Base-by-base conservation (phyloP, 2,113 vertebrate species). In the Oncorhynchus clarkii region DNA sequence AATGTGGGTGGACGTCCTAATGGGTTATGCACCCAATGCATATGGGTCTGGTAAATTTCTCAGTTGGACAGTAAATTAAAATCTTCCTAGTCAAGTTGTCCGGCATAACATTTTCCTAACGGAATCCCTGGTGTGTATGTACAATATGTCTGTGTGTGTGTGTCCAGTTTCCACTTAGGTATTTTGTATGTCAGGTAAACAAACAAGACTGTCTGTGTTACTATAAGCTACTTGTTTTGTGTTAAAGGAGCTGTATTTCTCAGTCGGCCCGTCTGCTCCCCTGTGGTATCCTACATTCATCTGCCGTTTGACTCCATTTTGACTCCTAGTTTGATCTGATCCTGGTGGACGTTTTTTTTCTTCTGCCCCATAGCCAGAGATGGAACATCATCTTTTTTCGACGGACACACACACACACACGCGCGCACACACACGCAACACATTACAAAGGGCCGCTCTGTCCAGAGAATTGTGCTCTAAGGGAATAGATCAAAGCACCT, bases 331-430 rank as follows among this genome's bases (percentile, higher is more conserved):
- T 74, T n/a, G 16, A 78, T 60, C 67, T 79, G 64, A 31, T 75
- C 67, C 60, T 8, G 3, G 27, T 70, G 26, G 57, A 26, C 66
- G 39, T 71, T 49, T 70, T 84, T 80, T 74, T 77, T 6, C 1
- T 34, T 87, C 79, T 70, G 59, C 66, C 70, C 31, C 27, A 78
- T 80, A 39, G 39, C 49, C 22, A 78, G 71, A 74, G 73, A 75
- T 69, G 75, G 80, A 26, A 48, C 39, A 13, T 70, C 39, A 13
- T 70, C 2, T 13, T 71, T 66, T 49, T 49, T 54, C 70, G 29
- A 67, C 4, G 70, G 29, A 65, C 49, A 67, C 29, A 75, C 45
- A 75, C 57, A 49, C 11, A 77, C 45, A 75, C 57, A 49, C 11
- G 75, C 66, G 8, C 29, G 18, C 66, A 39, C 66, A 68, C 66